phyloP scores from a whole-genome alignment of 2,797 vertebrate genomes.

The Cuculus canorus region DNA sequence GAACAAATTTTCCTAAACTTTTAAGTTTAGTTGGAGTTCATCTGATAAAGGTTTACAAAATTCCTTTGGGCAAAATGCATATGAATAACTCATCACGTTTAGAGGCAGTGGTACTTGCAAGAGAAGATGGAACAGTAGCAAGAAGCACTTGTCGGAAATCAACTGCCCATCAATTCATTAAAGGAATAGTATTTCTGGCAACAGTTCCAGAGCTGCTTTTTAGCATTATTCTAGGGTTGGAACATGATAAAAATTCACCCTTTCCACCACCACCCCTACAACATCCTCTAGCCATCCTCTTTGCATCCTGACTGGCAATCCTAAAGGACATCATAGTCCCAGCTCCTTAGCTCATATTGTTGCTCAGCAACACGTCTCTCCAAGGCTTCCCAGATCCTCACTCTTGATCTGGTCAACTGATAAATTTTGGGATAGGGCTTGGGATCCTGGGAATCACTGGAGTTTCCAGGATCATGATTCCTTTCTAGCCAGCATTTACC shows the following conservation, averaged over 20 bases:
- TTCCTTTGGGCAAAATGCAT: neutral
- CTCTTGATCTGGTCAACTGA: neutral
- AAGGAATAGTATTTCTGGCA: neutral
- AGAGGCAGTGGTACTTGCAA: neutral
- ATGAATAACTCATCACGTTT: neutral
- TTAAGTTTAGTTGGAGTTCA: neutral
- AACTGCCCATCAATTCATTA: neutral
- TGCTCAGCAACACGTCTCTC: neutral
- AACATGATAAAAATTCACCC: neutral
- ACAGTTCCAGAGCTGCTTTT: neutral
- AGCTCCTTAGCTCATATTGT: neutral
- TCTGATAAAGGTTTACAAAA: neutral
- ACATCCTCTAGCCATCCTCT: neutral
- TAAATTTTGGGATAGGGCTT: neutral
- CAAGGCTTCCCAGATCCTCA: neutral
- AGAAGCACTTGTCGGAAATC: neutral
- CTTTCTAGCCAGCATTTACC: neutral
- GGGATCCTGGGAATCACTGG: neutral
- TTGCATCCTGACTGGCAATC: neutral
- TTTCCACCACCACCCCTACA: neutral
- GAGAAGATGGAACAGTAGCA: neutral
- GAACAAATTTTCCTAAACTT: neutral
- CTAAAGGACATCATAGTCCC: neutral
- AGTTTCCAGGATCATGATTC: fast-evolving
- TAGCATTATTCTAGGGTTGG: neutral